Conservation (phyloP, 2,113 vertebrate genomes). For the cattle (Bos taurus) region DNA sequence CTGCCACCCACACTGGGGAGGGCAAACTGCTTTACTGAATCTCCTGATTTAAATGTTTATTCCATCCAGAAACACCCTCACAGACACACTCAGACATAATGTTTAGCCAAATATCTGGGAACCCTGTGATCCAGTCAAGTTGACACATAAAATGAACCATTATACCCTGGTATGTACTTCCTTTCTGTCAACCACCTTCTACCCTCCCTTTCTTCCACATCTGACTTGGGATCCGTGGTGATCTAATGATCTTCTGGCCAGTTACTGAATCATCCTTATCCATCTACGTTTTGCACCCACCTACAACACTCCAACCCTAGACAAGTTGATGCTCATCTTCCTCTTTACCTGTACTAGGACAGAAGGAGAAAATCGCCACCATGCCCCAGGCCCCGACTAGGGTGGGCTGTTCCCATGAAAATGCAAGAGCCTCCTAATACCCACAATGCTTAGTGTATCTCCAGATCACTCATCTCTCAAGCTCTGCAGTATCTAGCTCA, state of each 20-base stretch:
- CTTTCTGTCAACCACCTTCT: background rate
- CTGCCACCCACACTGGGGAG: background rate
- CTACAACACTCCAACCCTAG: background rate
- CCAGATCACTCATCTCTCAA: background rate
- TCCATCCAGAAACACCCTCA: background rate
- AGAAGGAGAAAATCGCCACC: background rate
- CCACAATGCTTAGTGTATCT: background rate
- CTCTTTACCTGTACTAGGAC: background rate
- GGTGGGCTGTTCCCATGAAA: background rate
- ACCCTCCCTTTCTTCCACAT: background rate
- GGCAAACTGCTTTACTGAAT: background rate
- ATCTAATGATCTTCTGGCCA: background rate
- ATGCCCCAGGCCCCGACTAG: rapidly evolving
- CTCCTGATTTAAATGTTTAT: background rate
- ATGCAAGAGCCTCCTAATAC: background rate
- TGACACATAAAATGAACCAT: background rate
- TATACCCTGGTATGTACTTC: background rate
- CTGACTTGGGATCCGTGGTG: background rate
- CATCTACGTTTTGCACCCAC: background rate
- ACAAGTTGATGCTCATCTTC: background rate
- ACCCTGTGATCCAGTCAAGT: background rate
- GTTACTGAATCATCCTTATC: background rate
- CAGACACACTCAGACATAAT: background rate
- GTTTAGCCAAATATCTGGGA: background rate
- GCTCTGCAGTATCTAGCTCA: background rate